Evolutionary conservation across 1,140 invertebrate genomes (phyloP).

Genomic region (Ceratoteleas bidentatus): DNA sequence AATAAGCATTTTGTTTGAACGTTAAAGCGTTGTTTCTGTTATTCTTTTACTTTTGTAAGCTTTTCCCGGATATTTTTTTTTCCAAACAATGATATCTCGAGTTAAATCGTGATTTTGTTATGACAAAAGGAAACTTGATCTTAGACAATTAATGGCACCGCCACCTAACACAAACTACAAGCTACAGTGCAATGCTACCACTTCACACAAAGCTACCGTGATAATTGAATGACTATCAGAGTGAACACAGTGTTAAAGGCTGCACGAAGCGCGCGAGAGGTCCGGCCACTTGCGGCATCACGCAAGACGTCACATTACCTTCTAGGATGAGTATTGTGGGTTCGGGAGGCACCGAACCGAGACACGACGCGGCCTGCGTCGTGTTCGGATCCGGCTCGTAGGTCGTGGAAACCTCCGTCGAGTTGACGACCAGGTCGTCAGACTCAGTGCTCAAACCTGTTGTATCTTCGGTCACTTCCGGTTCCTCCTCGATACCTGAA

Average conservation of each 20-base stretch:
- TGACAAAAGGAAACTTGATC: neutral
- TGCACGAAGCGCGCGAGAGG: slow-evolving; percentile 28
- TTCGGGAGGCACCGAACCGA: slow-evolving; percentile 83
- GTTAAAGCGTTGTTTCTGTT: too few species aligned
- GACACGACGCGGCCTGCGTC: slow-evolving; percentile 77
- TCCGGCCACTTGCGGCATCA: slow-evolving; percentile 27
- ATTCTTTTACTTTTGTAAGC: too few species aligned
- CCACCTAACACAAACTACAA: slow-evolving; percentile 29
- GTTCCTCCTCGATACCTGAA: slow-evolving; percentile 22
- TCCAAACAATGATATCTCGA: too few species aligned
- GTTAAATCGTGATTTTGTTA: neutral
- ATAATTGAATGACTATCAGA: slow-evolving; percentile 36
- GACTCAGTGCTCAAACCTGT: slow-evolving; percentile 45
- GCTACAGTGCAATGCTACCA: slow-evolving; percentile 35
- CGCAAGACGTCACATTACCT: slow-evolving; percentile 84
- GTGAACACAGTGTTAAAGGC: slow-evolving; percentile 7
- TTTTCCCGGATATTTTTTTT: too few species aligned
- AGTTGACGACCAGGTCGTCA: slow-evolving; percentile 23
- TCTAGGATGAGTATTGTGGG: slow-evolving; percentile 88
- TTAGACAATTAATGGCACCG: slow-evolving; percentile 12
- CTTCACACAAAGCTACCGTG: slow-evolving; percentile 42
- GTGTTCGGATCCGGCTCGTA: slow-evolving; percentile 69
- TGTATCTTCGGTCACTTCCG: neutral
- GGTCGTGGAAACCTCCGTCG: slow-evolving; percentile 50
- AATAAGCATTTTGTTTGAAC: neutral